Evolutionary conservation across 1,140 invertebrate species (phyloP).

Genomic region (Centruroides sculpturatus): DNA sequence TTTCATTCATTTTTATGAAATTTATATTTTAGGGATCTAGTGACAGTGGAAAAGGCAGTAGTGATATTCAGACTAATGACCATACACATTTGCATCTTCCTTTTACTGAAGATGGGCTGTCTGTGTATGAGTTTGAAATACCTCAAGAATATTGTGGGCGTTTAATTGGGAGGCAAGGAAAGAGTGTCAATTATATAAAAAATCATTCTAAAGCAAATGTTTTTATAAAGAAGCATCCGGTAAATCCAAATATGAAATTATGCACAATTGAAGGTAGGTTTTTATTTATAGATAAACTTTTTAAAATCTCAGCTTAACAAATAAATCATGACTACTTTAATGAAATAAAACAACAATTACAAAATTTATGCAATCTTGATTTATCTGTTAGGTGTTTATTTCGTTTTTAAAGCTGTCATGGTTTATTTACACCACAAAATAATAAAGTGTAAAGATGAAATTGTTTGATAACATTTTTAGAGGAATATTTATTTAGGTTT

Average conservation of each 20-base stretch:
- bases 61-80: conserved; percentile 41
- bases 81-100: conserved; percentile 13
- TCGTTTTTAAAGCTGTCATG: no score
- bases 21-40: conserved; percentile 43
- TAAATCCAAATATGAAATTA: conserved; percentile 53
- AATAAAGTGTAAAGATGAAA: no score
- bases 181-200: conserved; percentile 66
- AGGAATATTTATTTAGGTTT: no score
- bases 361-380: no score
- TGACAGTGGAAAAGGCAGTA: conserved; percentile 58
- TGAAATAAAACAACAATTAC: no score
- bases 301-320: no score
- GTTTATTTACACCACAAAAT: no score
- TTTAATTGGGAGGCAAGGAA: conserved; percentile 70
- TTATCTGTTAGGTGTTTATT: no score
- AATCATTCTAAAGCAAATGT: conserved; percentile 58
- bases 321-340: not conserved
- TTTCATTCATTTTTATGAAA: not conserved
- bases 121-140: conserved; percentile 59
- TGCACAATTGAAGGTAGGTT: conserved; percentile 61
- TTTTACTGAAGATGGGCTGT: conserved; percentile 13
- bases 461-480: no score
- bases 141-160: conserved; percentile 58
- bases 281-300: not conserved
- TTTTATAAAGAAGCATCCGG: conserved; percentile 56